Evolutionary conservation across 1,140 invertebrate genomes (phyloP), one percentile per base, ranked within the genome.

Genomic region (Achroia grisella): DNA sequence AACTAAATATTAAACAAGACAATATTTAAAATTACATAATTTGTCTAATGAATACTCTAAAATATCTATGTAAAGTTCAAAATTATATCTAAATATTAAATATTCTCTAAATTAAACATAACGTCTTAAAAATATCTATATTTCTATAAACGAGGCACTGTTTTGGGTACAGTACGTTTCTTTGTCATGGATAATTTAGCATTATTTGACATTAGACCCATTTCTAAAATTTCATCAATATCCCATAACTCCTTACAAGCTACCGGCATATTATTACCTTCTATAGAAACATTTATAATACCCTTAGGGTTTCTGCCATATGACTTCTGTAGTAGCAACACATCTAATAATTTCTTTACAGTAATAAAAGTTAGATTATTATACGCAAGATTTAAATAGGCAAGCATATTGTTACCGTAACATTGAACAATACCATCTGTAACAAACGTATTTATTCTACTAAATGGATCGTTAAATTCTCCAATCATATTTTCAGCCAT

Each of bases 201-300:
- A n/a, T n/a, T n/a, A n/a, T n/a, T n/a, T n/a, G n/a, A n/a, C n/a
- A n/a, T n/a, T n/a, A n/a, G n/a, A n/a, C n/a, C n/a, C n/a, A n/a
- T n/a, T 8, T 69, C 56, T 9, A 77, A 32, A 1, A 73, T 53
- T 13, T 60, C 48, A 13, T 76, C 61, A 10, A 79, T 64, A 14
- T 54, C 13, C 0, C 8, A 14, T 17, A 73, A 40, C 34, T 82
- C 75, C 2, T 37, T 43, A 47, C 75, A 72, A 10, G 4, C 4
- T 0, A 52, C n/a, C 1, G 78, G 78, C 12, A 79, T 10, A 12
- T 45, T 48, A 32, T 82, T 82, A 4, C 78, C 78, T 40, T 78
- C 76, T 5, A 80, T 49, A 4, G 40, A 56, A 1, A 79, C 46
- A 39, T 68, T 73, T 4, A 77, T 31, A 10, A 82, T 52, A 2